phyloP scores from a whole-genome alignment of 2,888 invertebrate genomes.

The Ophonus ardosiacus region DNA sequence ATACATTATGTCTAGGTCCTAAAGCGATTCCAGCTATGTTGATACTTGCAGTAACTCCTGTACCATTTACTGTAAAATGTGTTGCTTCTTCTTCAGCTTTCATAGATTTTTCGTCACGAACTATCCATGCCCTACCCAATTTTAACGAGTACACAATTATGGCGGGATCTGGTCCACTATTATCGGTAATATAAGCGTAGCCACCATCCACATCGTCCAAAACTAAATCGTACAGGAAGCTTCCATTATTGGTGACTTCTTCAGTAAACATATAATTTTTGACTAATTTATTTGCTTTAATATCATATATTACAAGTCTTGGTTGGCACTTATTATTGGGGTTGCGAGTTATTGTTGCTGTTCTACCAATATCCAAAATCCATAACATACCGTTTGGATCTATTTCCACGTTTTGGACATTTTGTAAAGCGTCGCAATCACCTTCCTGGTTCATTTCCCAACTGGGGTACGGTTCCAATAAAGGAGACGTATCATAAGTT shows the following conservation, averaged over 20 bases:
- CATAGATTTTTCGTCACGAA: constrained; percentile 82
- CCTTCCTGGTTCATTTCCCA: constrained; percentile 84
- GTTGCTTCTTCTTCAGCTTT: constrained; percentile 79
- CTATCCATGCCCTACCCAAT: constrained; percentile 84
- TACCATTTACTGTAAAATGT: constrained; percentile 80
- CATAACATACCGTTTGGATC: constrained; percentile 84
- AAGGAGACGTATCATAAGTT: constrained; percentile 76
- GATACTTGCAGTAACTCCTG: constrained; percentile 78
- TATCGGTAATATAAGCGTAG: constrained; percentile 86
- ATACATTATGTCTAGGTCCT: constrained; percentile 76
- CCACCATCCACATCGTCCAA: constrained; percentile 83
- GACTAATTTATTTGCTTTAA: constrained; percentile 79
- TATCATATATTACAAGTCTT: constrained; percentile 83
- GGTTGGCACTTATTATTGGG: constrained; percentile 81
- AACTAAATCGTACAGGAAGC: constrained; percentile 85
- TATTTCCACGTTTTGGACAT: constrained; percentile 86
- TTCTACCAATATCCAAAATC: constrained; percentile 83
- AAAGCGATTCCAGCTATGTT: constrained; percentile 86
- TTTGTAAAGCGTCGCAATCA: constrained; percentile 84
- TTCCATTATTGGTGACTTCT: constrained; percentile 79
- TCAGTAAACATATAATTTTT: constrained; percentile 80
- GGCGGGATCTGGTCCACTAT: constrained; percentile 82
- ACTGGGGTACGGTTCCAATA: constrained; percentile 83
- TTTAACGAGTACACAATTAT: constrained; percentile 83
- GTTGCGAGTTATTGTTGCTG: constrained; percentile 78